phyloP scores from a whole-genome alignment of 2,113 vertebrate genomes.

The Solenodon paradoxus region DNA sequence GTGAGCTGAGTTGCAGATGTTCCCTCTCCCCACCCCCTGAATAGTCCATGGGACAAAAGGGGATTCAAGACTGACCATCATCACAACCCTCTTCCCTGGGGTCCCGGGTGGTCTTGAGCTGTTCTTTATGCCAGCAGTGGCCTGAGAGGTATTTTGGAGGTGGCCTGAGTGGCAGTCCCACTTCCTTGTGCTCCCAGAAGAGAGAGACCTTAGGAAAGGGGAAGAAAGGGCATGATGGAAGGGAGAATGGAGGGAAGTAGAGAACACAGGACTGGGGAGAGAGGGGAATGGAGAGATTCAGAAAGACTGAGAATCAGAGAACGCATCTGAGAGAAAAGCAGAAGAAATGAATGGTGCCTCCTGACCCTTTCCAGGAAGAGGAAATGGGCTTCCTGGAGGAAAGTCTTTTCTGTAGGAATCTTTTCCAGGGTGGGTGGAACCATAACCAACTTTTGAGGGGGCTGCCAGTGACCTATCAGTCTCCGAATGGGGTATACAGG shows the following conservation, averaged over 20 bases:
- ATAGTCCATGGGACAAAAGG: not conserved
- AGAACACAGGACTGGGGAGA: too few relatives aligned
- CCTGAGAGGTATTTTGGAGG: not conserved
- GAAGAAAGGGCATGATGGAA: fast-evolving
- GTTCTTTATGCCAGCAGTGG: fast-evolving
- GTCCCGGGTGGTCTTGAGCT: too few relatives aligned
- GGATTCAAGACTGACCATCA: not conserved
- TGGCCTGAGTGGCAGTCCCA: too few relatives aligned
- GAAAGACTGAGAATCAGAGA: not conserved
- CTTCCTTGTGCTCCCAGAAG: not conserved
- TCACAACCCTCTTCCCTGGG: fast-evolving
- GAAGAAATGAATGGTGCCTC: not conserved
- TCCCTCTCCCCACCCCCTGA: not conserved
- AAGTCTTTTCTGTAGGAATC: not conserved
- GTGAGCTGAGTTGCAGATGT: not conserved
- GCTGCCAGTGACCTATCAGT: not conserved
- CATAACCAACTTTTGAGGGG: not conserved
- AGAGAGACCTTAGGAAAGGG: not conserved
- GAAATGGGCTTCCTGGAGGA: not conserved
- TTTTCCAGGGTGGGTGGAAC: too few relatives aligned
- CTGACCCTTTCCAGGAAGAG: not conserved
- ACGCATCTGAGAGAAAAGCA: not conserved
- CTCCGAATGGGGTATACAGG: not conserved
- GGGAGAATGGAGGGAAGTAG: too few relatives aligned
- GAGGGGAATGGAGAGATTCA: not conserved